Conservation (phyloP, 2,113 vertebrate species). For the Aythya baeri region DNA sequence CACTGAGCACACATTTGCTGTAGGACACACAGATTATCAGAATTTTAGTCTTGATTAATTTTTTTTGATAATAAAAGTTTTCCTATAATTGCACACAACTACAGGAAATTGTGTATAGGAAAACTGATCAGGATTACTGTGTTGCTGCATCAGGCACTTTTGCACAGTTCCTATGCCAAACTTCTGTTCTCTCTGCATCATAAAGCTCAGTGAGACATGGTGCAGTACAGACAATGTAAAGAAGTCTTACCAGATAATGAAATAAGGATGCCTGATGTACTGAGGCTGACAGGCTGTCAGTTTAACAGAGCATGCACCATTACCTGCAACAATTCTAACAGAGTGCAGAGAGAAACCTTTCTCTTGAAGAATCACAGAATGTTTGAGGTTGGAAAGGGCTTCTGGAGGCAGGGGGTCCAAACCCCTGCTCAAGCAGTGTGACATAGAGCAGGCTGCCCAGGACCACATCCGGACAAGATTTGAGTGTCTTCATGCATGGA, state of each 20-base stretch:
- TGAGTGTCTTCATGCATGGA: not conserved
- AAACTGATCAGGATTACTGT: not conserved
- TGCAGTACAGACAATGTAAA: not conserved
- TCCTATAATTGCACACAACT: not conserved
- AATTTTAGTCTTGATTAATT: not conserved
- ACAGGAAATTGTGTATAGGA: not conserved
- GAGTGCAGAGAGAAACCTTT: not conserved
- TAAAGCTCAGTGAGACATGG: not conserved
- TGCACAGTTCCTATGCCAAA: not conserved
- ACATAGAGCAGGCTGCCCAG: too few relatives aligned
- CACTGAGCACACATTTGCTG: not conserved
- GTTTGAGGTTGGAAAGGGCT: too few relatives aligned
- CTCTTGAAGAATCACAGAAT: not conserved
- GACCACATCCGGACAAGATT: too few relatives aligned
- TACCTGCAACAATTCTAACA: not conserved
- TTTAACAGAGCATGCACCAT: constrained; percentile 10
- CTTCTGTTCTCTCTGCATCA: not conserved
- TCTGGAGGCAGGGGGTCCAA: too few relatives aligned
- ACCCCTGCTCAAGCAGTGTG: too few relatives aligned
- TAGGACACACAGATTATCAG: not conserved
- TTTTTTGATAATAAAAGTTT: not conserved
- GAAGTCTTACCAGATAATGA: not conserved
- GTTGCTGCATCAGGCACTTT: not conserved
- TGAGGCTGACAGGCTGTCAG: not conserved
- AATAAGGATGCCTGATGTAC: not conserved